Conservation (phyloP, 2,888 invertebrate genomes). For the Synanthedon myopaeformis region DNA sequence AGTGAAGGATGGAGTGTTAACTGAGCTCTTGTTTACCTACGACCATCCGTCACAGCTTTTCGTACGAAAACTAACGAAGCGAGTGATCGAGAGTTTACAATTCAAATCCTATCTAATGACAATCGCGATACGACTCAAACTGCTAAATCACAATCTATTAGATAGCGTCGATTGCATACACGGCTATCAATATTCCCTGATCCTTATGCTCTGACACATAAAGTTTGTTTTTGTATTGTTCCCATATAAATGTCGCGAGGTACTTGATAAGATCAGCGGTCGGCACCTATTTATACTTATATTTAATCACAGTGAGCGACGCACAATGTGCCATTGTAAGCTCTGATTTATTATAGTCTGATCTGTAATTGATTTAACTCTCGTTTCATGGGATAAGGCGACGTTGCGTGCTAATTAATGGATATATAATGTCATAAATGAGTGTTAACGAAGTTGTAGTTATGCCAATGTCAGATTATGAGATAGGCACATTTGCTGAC, state of each 20-base stretch:
- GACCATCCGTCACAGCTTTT: conserved; percentile 27
- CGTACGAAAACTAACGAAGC: conserved; percentile 18
- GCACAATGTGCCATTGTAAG: conserved; percentile 67
- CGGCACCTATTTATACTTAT: conserved; percentile 66
- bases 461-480: too few relatives aligned
- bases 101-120: conserved; percentile 16
- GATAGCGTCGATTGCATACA: conserved; percentile 19
- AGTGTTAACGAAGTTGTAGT: conserved; percentile 8
- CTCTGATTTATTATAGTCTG: conserved; percentile 55
- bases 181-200: conserved; percentile 18
- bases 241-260: conserved; percentile 41
- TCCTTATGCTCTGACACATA: conserved; percentile 22
- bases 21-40: conserved; percentile 12
- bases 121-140: conserved; percentile 22
- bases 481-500: too few relatives aligned
- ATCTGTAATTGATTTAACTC: conserved; percentile 38
- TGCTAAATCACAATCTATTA: conserved; percentile 15
- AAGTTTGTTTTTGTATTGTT: conserved; percentile 31
- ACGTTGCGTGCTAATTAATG: conserved; percentile 1
- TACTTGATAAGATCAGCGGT: conserved; percentile 53
- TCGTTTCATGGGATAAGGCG: conserved; percentile 27
- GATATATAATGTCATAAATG: conserved; percentile 5
- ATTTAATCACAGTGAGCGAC: conserved; percentile 65
- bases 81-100: background rate
- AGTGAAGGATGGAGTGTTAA: conserved; percentile 29